These are phyloP conservation scores for Polyommatus icarus DNA, from an alignment of 2,888 invertebrate species.

Conservation along the genomic window DNA sequence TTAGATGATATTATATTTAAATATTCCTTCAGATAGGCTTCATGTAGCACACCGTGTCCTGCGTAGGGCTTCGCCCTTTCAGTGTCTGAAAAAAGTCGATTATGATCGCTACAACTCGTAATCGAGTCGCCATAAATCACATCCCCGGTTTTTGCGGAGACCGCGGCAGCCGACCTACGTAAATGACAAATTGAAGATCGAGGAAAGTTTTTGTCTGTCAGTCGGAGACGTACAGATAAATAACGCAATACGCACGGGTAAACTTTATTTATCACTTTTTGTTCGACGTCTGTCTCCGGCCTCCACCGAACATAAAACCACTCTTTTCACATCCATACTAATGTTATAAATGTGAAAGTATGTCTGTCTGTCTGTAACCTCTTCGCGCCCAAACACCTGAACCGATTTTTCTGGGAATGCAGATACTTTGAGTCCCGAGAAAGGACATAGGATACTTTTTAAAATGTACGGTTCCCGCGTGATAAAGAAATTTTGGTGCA, in stretches of 20 bases:
- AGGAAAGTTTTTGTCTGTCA: neutral
- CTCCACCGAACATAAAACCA: neutral
- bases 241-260: constrained; percentile 5
- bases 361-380: too few species aligned
- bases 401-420: too few species aligned
- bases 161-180: neutral
- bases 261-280: constrained; percentile 1
- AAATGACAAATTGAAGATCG: constrained; percentile 9
- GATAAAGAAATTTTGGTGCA: too few species aligned
- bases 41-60: neutral
- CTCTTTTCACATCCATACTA: too few species aligned
- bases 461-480: too few species aligned
- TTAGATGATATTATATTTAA: too few species aligned
- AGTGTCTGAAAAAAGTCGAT: neutral
- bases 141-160: neutral
- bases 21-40: too few species aligned
- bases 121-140: constrained; percentile 5
- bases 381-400: too few species aligned
- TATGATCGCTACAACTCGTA: constrained; percentile 17
- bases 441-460: too few species aligned
- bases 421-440: too few species aligned
- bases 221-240: neutral
- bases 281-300: neutral
- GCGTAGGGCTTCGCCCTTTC: neutral
- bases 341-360: too few species aligned